A percentile compares a stretch with the other conserved stretches of the same genome.
Conservation (phyloP, 2,113 vertebrate genomes). For the Tonatia bakeri region DNA sequence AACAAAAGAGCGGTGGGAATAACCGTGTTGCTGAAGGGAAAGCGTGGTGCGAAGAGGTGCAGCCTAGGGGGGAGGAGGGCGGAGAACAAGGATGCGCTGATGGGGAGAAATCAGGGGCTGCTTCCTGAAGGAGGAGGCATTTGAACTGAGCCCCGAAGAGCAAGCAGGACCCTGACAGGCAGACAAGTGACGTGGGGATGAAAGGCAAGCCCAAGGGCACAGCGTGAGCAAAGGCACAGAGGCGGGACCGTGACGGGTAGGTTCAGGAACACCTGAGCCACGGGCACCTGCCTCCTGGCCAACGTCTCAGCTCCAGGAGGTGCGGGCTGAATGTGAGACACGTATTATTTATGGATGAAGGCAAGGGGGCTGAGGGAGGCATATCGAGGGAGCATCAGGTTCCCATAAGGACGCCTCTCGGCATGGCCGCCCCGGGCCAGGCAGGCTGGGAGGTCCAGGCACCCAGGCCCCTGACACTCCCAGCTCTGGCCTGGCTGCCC, state of each 20-base stretch:
- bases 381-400: background rate
- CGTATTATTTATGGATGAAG: background rate
- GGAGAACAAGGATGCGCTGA: background rate
- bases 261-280: rapidly evolving
- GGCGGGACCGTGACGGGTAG: background rate
- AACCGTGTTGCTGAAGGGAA: background rate
- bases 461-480: background rate
- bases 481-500: rapidly evolving
- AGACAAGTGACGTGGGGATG: rapidly evolving
- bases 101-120: background rate
- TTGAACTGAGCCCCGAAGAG: background rate
- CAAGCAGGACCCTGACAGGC: background rate
- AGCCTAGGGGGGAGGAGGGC: background rate
- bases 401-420: background rate
- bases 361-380: background rate
- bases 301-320: rapidly evolving
- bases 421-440: rapidly evolving
- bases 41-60: background rate
- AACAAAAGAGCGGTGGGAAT: background rate
- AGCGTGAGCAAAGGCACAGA: background rate
- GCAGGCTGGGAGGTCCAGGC: background rate
- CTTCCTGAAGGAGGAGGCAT: background rate
- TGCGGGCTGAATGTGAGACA: background rate
- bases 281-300: background rate
- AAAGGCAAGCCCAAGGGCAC: background rate